phyloP scores from a whole-genome alignment of 2,113 vertebrate species.

The Hippoglossus stenolepis region DNA sequence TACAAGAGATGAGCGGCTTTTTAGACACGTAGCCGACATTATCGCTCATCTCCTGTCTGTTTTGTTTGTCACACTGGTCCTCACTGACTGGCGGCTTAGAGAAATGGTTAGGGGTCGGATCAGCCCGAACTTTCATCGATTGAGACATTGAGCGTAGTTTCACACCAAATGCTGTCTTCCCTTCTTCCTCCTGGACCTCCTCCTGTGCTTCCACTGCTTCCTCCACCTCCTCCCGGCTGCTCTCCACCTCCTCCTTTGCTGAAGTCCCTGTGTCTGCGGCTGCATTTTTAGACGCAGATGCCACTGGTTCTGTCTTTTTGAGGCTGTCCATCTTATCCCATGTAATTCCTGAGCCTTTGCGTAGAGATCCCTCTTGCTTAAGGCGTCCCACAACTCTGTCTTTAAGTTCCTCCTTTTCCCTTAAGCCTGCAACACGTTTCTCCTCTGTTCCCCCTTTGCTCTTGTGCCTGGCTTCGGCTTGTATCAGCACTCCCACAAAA shows the following conservation, averaged over 20 bases:
- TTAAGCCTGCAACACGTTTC: slow-evolving; percentile 63
- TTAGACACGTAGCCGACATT: slow-evolving; percentile 5
- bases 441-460: slow-evolving; percentile 51
- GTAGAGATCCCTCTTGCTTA: slow-evolving; percentile 20
- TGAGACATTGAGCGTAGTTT: slow-evolving; percentile 91
- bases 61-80: slow-evolving; percentile 66
- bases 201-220: slow-evolving; percentile 42
- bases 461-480: slow-evolving; percentile 49
- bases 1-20: slow-evolving; percentile 18
- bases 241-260: slow-evolving; percentile 29
- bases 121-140: slow-evolving; percentile 80
- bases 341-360: slow-evolving; percentile 15
- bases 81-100: slow-evolving; percentile 69
- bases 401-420: slow-evolving; percentile 56
- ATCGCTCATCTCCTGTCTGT: slow-evolving; percentile 26
- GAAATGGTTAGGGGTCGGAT: slow-evolving; percentile 56
- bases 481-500: slow-evolving; percentile 77
- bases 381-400: slow-evolving; percentile 49
- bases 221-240: slow-evolving; percentile 47
- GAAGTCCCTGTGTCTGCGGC: neutral
- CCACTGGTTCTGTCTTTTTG: slow-evolving; percentile 41
- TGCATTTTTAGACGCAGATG: slow-evolving; percentile 12
- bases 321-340: slow-evolving; percentile 53
- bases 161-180: slow-evolving; percentile 85
- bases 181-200: slow-evolving; percentile 67